phyloP scores from a whole-genome alignment of 2,888 invertebrate genomes.

The Melikaiella ostensackeni region DNA sequence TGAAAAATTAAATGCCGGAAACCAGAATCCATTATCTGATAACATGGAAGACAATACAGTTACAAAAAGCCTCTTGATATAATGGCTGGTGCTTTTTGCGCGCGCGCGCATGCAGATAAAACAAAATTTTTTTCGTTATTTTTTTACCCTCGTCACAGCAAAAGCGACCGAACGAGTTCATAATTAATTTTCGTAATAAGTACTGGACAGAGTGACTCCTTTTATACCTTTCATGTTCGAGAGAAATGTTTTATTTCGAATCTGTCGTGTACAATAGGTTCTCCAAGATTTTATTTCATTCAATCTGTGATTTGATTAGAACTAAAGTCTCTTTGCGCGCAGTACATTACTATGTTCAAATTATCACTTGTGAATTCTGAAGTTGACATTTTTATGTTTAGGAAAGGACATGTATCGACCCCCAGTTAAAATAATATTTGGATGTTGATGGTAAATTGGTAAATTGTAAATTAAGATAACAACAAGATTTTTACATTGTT shows the following conservation, averaged over 20 bases:
- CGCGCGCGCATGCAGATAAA: slow-evolving; percentile 1
- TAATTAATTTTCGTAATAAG: slow-evolving; percentile 8
- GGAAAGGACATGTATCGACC: no score
- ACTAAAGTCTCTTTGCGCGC: no score
- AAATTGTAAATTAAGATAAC: no score
- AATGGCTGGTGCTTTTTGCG: neutral
- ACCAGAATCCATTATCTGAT: slow-evolving; percentile 32
- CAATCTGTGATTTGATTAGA: neutral
- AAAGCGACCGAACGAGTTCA: neutral
- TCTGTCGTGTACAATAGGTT: no score
- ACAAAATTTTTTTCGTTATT: neutral
- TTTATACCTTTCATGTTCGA: neutral
- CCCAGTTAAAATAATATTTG: no score
- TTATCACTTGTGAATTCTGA: no score
- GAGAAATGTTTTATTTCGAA: neutral
- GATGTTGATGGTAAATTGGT: no score
- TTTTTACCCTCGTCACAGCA: neutral
- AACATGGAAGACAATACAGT: neutral
- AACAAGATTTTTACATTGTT: no score
- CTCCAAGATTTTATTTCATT: neutral
- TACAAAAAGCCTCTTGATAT: slow-evolving; percentile 4
- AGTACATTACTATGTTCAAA: no score
- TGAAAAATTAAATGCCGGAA: slow-evolving; percentile 26
- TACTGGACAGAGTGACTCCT: neutral
- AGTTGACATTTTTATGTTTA: no score